Base-by-base conservation (phyloP, 92 coral and sea anemone species). In the Pocillopora meandrina region DNA sequence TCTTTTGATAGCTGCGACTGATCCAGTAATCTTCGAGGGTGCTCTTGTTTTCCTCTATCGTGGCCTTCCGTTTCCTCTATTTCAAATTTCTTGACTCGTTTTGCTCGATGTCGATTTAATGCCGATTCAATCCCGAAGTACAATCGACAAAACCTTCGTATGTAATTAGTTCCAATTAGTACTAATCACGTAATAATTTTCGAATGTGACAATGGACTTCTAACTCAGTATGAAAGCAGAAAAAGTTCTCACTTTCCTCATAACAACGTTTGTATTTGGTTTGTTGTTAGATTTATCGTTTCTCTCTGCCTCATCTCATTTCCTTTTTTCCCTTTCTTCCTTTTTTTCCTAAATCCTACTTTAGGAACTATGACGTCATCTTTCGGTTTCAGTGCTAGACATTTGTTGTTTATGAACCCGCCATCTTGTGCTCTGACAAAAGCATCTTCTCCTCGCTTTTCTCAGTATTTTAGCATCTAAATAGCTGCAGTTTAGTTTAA, bases 351-450 rank as follows among this genome's bases (percentile, higher is more conserved):
- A 2, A 26, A 3, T 64, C 68, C 16, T 16, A 12, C n/a, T 13
- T 60, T 9, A 14, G 3, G n/a, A 26, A 7, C 17, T 1, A 57
- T 81, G 85, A 81, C 85, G 85, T 81, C 85, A 81, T 34, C 47
- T 59, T 71, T n/a, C 5, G 16, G 2, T 20, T 34, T 60, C 19
- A 4, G 18, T 63, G 31, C 31, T 26, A 4, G 36, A 13, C 10
- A 31, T 11, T 10, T 49, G 57, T 56, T 72, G 60, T 59, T 71
- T 9, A 47, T 65, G 16, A 16, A 42, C 42, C 36, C 77, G 85
- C 78, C 85, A 81, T 81, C 57, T 81, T 81, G 77, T 59, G 11
- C 61, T 20, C 58, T 9, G 33, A 11, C 21, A 20, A 71, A 35
- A 14, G 49, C 21, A 42, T 73, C 56, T 62, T 63, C 61, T 74